Evolutionary conservation across 2,113 vertebrate species (phyloP), one percentile per base, ranked within the genome.

Genomic region (Lanius ludovicianus): DNA sequence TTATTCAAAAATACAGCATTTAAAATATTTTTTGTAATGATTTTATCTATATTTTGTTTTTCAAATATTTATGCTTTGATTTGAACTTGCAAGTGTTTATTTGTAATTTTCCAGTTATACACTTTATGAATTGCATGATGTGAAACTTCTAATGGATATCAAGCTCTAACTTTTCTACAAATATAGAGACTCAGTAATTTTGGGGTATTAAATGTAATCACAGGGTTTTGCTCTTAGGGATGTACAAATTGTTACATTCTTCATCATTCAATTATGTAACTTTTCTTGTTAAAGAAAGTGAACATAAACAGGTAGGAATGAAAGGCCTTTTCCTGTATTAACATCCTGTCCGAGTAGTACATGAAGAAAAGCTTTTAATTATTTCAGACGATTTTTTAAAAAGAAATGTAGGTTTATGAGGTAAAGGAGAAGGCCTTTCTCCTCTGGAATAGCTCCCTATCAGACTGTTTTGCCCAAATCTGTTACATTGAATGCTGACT

Each of bases 321-420:
- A 92, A 41, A 84, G 84, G 15, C n/a, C 52, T 68, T 31, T 55
- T 69, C 28, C 37, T 81, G 25, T 37, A 11, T 59, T 88, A 49
- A 19, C 11, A 5, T 4, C 6, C 25, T 86, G 33, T 41, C 74
- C 59, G 0, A 0, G 13, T 60, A 11, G 46, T 47, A 4, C 4
- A 10, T 21, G 55, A 65, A 60, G 68, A 37, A 85, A 82, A 68
- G 52, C 28, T 41, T 75, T 28, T 21, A 28, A 25, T 56, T 60
- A 37, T 41, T 44, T 79, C 46, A 68, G 47, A 20, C 1, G 1
- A 5, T 31, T 52, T 52, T 60, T 6, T 3, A 27, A 41, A 80
- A 17, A 49, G 30, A 37, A 67, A 22, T 10, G 8, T 6, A 23
- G 37, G 21, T 46, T 46, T 55, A 27, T 30, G 69, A 60, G 31